Conservation (phyloP, 2,888 invertebrate species). For the Drosophila pegasa region DNA sequence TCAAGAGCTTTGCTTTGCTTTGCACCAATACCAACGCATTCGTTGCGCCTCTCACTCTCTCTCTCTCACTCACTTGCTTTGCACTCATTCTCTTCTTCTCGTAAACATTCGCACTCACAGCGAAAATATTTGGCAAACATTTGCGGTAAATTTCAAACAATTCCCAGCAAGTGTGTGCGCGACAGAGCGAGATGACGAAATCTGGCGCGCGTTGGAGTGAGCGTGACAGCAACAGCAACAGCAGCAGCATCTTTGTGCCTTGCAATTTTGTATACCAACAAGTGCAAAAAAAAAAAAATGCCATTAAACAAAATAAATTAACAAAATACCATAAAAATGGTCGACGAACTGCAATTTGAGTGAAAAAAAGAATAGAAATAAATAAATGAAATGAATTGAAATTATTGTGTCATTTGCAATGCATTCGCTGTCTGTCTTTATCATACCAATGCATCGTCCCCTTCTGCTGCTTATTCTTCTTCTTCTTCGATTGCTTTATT, state of each 20-base stretch:
- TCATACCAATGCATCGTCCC: slow-evolving; percentile 1
- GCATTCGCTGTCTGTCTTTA: slow-evolving; percentile 20
- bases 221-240: neutral
- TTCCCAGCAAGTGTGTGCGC: neutral
- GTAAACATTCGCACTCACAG: neutral
- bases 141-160: slow-evolving; percentile 28
- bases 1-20: slow-evolving; percentile 8
- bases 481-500: slow-evolving; percentile 38
- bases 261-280: slow-evolving; percentile 30
- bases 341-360: slow-evolving; percentile 11
- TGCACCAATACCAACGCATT: slow-evolving; percentile 9
- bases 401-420: slow-evolving; percentile 38
- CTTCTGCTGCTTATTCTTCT: neutral
- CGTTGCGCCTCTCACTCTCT: slow-evolving; percentile 6
- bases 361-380: slow-evolving; percentile 25
- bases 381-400: slow-evolving; percentile 18
- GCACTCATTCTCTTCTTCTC: slow-evolving; percentile 9
- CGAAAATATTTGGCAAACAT: slow-evolving; percentile 68
- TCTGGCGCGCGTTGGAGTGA: neutral
- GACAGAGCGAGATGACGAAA: neutral
- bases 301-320: slow-evolving; percentile 20
- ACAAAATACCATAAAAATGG: slow-evolving; percentile 35
- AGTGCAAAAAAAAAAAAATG: neutral
- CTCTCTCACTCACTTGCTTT: slow-evolving; percentile 2
- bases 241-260: slow-evolving; percentile 4